Conservation (phyloP, 2,113 vertebrate species). For the Tragelaphus imberbis region DNA sequence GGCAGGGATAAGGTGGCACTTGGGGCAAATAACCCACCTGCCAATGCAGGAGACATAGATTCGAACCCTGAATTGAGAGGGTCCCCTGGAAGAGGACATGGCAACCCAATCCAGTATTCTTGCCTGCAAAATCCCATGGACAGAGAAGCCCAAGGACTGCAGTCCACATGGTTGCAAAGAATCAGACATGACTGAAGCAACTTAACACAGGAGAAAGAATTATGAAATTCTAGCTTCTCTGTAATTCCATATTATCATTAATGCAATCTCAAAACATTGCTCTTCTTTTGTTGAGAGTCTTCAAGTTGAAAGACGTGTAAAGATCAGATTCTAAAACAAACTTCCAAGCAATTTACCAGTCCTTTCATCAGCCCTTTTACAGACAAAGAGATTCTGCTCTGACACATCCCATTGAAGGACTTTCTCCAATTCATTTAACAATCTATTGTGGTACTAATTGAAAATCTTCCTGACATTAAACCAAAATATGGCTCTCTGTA, state of each 20-base stretch:
- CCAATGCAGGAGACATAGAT: background rate
- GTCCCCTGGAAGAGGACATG: background rate
- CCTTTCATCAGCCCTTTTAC: background rate
- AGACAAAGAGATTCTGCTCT: background rate
- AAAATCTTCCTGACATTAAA: background rate
- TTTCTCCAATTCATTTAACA: background rate
- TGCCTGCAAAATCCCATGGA: background rate
- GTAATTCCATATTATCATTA: no score
- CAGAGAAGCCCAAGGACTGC: background rate
- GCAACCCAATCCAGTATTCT: background rate
- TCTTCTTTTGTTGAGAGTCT: background rate
- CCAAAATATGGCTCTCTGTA: background rate
- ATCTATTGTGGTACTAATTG: background rate
- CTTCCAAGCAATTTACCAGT: background rate
- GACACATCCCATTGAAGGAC: background rate
- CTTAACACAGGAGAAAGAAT: background rate
- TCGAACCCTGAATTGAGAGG: background rate
- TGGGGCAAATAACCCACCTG: background rate
- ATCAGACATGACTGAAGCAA: background rate
- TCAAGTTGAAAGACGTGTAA: background rate
- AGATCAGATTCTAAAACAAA: background rate
- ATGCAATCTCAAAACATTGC: background rate
- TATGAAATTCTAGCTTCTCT: background rate
- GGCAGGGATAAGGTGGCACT: background rate
- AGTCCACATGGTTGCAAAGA: background rate